phyloP scores from a whole-genome alignment of 2,113 vertebrate genomes.

The Xiphorhynchus elegans region DNA sequence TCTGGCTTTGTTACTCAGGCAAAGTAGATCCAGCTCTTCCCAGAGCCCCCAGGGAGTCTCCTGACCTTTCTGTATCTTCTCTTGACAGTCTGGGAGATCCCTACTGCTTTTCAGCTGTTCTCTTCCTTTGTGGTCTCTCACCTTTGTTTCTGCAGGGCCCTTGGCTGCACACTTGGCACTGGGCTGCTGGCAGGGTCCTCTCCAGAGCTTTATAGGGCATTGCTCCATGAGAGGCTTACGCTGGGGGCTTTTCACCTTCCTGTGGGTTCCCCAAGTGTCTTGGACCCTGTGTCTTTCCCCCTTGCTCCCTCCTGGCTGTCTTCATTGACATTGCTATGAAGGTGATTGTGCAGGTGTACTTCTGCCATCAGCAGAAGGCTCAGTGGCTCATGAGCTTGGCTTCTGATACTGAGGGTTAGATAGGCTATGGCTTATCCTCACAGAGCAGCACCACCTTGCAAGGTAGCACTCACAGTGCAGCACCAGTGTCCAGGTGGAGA shows the following conservation, averaged over 20 bases:
- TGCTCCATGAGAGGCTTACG: background rate
- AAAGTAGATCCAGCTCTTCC: background rate
- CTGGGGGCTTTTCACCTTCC: background rate
- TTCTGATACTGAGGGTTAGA: background rate
- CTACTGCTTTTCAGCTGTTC: background rate
- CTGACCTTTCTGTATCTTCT: slow-evolving; percentile 35
- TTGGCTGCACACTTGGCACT: background rate
- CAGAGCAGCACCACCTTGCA: background rate
- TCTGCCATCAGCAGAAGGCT: slow-evolving; percentile 7
- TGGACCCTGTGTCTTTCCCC: background rate
- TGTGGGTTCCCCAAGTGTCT: background rate
- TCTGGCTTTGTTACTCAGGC: background rate
- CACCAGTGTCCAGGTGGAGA: background rate
- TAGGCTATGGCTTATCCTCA: background rate
- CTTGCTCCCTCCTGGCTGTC: background rate
- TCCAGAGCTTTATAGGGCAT: background rate
- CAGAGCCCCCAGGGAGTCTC: background rate
- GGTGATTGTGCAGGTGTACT: background rate
- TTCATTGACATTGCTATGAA: background rate
- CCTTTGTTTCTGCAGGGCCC: background rate
- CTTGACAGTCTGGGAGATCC: background rate
- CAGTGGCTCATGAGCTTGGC: background rate
- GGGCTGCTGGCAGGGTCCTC: background rate
- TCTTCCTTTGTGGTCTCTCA: fast-evolving
- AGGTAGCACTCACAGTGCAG: background rate